Percentiles rank a stretch among this genome's conserved stretches.
These are phyloP conservation scores for Anguilla pacifica DNA, from an alignment of 2,797 vertebrate genomes.

Conservation along the genomic window DNA sequence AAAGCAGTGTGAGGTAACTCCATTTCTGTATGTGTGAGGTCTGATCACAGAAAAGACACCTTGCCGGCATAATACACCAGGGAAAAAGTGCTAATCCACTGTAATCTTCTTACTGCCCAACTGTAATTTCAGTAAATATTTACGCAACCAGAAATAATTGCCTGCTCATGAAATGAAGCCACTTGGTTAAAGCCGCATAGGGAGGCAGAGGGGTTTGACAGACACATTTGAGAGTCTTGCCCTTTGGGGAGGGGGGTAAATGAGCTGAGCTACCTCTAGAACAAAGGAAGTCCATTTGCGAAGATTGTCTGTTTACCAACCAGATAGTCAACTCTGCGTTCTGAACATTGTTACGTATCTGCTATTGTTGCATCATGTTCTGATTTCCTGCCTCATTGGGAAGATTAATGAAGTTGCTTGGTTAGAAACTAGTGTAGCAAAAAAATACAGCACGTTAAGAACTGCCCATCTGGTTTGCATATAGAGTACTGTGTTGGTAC, in stretches of 20 bases:
- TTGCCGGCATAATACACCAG: neutral
- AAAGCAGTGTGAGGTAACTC: neutral
- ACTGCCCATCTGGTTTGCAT: neutral
- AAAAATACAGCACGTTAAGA: neutral
- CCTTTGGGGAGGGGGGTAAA: neutral
- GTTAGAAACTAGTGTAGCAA: neutral
- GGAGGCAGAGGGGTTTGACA: neutral
- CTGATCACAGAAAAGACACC: neutral
- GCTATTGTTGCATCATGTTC: neutral
- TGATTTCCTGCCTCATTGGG: neutral
- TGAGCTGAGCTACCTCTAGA: neutral
- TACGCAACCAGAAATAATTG: neutral
- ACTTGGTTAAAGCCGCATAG: neutral
- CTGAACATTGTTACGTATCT: neutral
- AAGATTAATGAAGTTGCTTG: neutral
- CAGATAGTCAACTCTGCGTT: neutral
- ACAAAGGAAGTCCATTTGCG: neutral
- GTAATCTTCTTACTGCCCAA: neutral
- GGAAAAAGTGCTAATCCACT: neutral
- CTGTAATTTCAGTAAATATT: slow-evolving; percentile 13
- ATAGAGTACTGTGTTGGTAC: neutral
- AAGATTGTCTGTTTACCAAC: neutral
- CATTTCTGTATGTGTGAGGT: neutral
- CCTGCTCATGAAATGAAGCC: neutral
- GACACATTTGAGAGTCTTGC: neutral